A percentile compares a stretch with the other conserved stretches of the same genome.
phyloP scores from a whole-genome alignment of 2,797 vertebrate species.

The Leuciscus waleckii region DNA sequence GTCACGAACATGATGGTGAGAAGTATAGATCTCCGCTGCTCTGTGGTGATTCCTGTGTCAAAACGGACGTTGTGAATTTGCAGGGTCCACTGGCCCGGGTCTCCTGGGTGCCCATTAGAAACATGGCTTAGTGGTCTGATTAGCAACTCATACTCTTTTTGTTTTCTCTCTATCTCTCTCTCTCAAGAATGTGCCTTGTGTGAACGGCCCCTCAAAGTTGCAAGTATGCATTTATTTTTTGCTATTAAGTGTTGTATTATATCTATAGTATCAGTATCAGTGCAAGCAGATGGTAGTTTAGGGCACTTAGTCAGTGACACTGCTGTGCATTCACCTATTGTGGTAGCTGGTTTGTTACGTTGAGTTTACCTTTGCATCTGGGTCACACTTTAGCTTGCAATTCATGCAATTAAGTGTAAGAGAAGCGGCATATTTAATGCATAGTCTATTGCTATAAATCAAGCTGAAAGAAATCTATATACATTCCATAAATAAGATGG shows the following conservation, averaged over 20 bases:
- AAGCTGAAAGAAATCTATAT: background rate
- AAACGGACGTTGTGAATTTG: constrained; percentile 63
- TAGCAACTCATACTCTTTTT: constrained; percentile 27
- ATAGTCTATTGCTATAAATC: background rate
- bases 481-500: background rate
- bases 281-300: constrained; percentile 8
- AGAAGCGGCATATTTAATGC: background rate
- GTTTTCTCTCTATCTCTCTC: background rate
- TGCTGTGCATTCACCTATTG: background rate
- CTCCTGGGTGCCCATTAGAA: constrained; percentile 75
- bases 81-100: constrained; percentile 57
- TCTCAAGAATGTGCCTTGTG: background rate
- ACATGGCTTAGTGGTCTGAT: constrained; percentile 64
- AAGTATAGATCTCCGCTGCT: constrained; percentile 60
- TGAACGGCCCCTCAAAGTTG: background rate
- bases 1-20: constrained; percentile 65
- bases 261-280: background rate
- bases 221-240: constrained; percentile 3
- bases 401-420: background rate
- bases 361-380: background rate
- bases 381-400: background rate
- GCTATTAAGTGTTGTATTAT: background rate
- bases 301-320: background rate
- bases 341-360: background rate
- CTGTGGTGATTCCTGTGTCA: constrained; percentile 65